A percentile compares a stretch with the other conserved stretches of the same genome.
phyloP scores from a whole-genome alignment of 1,140 invertebrate species.

The Tetragonula clypearis region DNA sequence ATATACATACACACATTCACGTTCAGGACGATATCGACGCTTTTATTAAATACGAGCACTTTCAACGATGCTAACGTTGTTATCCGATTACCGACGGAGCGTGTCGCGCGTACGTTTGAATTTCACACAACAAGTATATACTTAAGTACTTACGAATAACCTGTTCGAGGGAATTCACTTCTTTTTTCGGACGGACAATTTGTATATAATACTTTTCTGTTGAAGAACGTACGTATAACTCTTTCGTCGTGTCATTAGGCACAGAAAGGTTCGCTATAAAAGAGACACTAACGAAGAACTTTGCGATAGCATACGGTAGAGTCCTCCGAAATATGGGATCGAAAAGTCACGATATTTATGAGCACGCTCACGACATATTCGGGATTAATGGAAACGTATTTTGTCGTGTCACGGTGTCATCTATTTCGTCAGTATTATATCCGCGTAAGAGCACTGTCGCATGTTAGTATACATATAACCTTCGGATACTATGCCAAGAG shows the following conservation, averaged over 20 bases:
- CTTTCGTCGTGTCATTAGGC: background rate
- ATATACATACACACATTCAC: background rate
- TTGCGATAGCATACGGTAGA: background rate
- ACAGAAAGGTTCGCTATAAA: background rate
- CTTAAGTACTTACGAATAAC: background rate
- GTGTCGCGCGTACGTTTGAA: background rate
- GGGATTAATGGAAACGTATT: slow-evolving; percentile 14
- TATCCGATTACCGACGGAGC: slow-evolving; percentile 43
- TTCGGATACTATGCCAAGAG: background rate
- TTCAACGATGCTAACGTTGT: slow-evolving; percentile 1
- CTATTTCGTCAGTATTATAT: background rate
- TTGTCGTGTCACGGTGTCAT: background rate
- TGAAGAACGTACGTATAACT: background rate
- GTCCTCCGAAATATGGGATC: background rate
- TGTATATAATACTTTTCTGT: background rate
- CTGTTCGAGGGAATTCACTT: background rate
- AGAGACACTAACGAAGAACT: background rate
- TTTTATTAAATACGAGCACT: slow-evolving; percentile 55
- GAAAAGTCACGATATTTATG: background rate
- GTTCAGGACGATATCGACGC: slow-evolving; percentile 42
- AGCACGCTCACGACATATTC: background rate
- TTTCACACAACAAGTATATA: background rate
- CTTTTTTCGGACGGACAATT: background rate
- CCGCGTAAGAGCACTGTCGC: slow-evolving; percentile 8
- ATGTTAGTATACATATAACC: background rate